A percentile compares a stretch with the other conserved stretches of the same genome.
Conservation (phyloP, 2,888 invertebrate species). For the Calephelis perditalis region DNA sequence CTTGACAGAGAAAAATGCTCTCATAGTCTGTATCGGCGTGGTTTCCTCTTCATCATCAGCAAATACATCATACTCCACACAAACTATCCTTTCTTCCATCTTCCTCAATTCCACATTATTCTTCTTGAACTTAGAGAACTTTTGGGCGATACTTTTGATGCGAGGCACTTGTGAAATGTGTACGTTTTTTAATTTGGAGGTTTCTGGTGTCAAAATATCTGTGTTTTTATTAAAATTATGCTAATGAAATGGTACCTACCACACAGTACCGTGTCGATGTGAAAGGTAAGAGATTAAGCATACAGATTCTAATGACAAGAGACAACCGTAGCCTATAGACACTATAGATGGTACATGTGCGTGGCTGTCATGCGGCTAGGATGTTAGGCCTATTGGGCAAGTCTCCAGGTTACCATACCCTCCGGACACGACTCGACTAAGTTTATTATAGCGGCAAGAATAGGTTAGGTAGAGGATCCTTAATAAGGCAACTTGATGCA, state of each 20-base stretch:
- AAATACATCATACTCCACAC: slow-evolving; percentile 60
- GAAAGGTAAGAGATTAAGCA: no score
- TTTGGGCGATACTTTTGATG: slow-evolving; percentile 57
- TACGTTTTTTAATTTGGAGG: slow-evolving; percentile 28
- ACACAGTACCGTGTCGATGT: no score
- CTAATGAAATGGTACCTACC: neutral
- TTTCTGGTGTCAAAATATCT: neutral
- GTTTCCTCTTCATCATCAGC: slow-evolving; percentile 23
- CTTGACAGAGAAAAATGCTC: slow-evolving; percentile 57
- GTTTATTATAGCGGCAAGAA: no score
- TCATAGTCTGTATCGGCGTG: slow-evolving; percentile 45
- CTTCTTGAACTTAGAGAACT: slow-evolving; percentile 50
- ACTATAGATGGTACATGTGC: no score
- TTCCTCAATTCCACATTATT: slow-evolving; percentile 53
- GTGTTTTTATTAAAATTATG: neutral
- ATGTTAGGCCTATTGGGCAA: no score
- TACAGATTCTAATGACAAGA: no score
- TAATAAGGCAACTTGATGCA: no score
- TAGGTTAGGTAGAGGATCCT: no score
- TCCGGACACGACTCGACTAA: no score
- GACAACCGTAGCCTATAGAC: no score
- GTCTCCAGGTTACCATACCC: no score
- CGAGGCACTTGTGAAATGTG: slow-evolving; percentile 50
- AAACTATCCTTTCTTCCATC: slow-evolving; percentile 59
- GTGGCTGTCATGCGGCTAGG: no score